These are phyloP conservation scores for Odocoileus hemionus DNA, from an alignment of 2,113 vertebrate genomes.

Conservation along the genomic window DNA sequence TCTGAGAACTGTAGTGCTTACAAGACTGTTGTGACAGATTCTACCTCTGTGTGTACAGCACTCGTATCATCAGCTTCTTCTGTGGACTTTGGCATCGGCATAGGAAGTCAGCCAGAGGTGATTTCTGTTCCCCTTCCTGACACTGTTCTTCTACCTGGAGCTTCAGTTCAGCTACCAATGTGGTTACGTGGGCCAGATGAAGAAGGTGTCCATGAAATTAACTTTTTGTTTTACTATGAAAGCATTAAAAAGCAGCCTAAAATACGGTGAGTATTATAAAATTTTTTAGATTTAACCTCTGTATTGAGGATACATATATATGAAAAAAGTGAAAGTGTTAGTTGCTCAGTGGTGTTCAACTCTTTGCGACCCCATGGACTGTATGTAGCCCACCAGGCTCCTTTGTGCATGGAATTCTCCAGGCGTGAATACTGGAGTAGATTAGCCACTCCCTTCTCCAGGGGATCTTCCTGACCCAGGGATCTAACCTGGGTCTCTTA, in stretches of 20 bases:
- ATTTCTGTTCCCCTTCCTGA: conserved; percentile 89
- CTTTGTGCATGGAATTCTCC: background rate
- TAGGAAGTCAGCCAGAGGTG: conserved; percentile 80
- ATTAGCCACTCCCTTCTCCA: background rate
- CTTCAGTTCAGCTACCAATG: conserved; percentile 93
- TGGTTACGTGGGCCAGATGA: conserved; percentile 96
- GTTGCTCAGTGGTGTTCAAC: background rate
- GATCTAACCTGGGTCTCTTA: background rate
- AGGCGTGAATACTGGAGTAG: background rate
- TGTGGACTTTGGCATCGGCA: conserved; percentile 83
- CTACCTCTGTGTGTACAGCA: conserved; percentile 79
- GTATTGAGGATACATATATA: background rate
- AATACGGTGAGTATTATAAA: conserved; percentile 84
- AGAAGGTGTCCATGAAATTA: conserved; percentile 98
- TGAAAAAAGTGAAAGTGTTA: background rate
- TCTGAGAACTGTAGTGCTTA: conserved; percentile 95
- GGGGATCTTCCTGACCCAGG: background rate
- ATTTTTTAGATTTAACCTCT: background rate
- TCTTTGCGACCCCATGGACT: background rate
- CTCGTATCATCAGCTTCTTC: conserved; percentile 84
- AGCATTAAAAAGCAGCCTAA: conserved; percentile 88
- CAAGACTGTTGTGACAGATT: conserved; percentile 87
- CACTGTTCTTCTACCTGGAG: conserved; percentile 87
- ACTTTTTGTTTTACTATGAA: conserved; percentile 98
- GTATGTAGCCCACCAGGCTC: background rate